Base-by-base conservation (phyloP, 2,797 vertebrate genomes). In the Lagodon rhomboides region DNA sequence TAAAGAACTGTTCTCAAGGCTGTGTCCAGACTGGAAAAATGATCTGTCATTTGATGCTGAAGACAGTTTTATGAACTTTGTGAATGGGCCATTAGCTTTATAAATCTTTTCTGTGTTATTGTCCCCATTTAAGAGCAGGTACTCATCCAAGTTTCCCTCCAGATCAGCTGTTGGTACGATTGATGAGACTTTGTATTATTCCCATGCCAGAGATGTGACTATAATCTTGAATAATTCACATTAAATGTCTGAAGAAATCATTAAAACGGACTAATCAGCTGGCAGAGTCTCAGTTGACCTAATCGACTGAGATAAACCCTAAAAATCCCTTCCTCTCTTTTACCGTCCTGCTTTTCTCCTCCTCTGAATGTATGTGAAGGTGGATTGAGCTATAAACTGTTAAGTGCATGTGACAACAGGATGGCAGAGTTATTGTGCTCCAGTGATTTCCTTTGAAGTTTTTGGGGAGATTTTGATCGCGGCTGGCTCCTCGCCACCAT, bases 391-490 rank as follows among this genome's bases (percentile, higher is more conserved):
- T 53, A 5, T 50, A 16, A 70, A 68, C 71, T 20, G 71, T 73
- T 58, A 62, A 74, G 17, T 16, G 15, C n/a, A 43, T 55, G 16
- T 1, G 13, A 15, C 22, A 68, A 68, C 54, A 56, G 13, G 27
- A 71, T 5, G 18, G 43, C n/a, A 64, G 66, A 62, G 63, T 55
- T 51, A 25, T 82, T 73, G 61, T 77, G 77, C 58, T 63, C 51
- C 55, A 44, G 30, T 53, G 47, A 59, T 75, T 83, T 79, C 25
- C 20, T 74, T 79, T 80, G 63, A 80, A 63, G 77, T 64, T 75
- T 79, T 82, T 58, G 38, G 64, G 71, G 38, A 68, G 51, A 71
- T 79, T 77, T 68, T 70, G 43, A 84, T 85, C 22, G 12, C 3
- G 3, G 13, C 60, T 61, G 64, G 55, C 73, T 65, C n/a, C 58